Conservation (phyloP, 2,797 vertebrate species). For the Darevskia nairensis region DNA sequence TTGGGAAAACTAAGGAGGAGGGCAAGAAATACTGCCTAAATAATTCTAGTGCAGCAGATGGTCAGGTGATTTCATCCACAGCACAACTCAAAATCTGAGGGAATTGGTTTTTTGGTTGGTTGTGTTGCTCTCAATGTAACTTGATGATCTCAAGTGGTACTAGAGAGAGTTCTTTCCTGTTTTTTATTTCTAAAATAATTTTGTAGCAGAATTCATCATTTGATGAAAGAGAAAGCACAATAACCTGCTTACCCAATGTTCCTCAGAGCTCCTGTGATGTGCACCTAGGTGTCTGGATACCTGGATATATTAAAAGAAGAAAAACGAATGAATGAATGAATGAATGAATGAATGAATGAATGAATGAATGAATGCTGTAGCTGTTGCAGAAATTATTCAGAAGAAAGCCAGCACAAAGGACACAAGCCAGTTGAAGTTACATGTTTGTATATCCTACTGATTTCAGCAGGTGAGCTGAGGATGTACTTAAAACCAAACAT, state of each 20-base stretch:
- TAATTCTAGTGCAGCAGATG: background rate
- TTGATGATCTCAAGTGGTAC: background rate
- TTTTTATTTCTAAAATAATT: background rate
- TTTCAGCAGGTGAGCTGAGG: background rate
- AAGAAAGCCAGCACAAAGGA: background rate
- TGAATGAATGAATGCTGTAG: conserved; percentile 19
- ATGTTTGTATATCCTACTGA: background rate
- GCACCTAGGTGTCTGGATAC: conserved; percentile 52
- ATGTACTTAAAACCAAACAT: background rate
- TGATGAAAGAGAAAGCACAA: background rate
- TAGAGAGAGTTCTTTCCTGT: background rate
- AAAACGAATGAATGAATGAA: too few relatives aligned
- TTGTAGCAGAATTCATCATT: background rate
- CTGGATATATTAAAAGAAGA: conserved; percentile 62
- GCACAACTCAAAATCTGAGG: background rate
- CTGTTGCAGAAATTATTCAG: background rate
- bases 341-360: too few relatives aligned
- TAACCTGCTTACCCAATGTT: conserved; percentile 70
- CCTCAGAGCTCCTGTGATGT: conserved; percentile 53
- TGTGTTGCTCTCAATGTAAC: background rate
- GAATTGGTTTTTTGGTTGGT: too few relatives aligned
- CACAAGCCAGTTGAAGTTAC: background rate
- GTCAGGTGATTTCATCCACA: background rate
- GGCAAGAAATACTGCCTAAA: background rate
- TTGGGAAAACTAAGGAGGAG: background rate